Percentiles rank a stretch among this genome's conserved stretches.
These are phyloP conservation scores for Diplodus puntazzo DNA, from an alignment of 2,797 vertebrate genomes.

Conservation along the genomic window DNA sequence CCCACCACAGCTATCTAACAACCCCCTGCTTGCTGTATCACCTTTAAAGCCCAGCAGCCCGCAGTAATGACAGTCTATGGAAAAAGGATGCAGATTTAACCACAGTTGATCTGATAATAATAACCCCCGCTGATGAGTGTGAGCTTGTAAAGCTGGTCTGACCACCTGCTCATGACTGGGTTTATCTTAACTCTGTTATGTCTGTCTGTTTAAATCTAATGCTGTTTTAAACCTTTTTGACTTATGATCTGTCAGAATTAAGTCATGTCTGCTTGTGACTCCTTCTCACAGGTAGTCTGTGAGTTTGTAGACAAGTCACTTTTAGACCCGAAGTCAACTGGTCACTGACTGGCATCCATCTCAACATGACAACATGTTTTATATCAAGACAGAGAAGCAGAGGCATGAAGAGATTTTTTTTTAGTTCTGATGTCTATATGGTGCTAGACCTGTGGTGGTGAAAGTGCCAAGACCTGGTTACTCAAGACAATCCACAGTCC, in stretches of 20 bases:
- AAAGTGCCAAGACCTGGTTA: too few relatives aligned
- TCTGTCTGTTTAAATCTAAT: neutral
- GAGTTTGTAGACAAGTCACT: neutral
- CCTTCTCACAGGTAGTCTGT: neutral
- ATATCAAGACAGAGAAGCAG: neutral
- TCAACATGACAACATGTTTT: too few relatives aligned
- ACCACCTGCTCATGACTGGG: neutral
- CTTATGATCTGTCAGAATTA: neutral
- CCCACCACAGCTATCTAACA: too few relatives aligned
- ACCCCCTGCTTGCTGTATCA: too few relatives aligned
- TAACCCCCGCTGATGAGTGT: neutral
- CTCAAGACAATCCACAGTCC: too few relatives aligned
- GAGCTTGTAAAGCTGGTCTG: constrained; percentile 6
- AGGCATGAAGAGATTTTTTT: too few relatives aligned
- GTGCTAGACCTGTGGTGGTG: too few relatives aligned
- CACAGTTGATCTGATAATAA: constrained; percentile 9
- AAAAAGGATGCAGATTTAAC: neutral
- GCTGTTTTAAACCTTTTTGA: neutral
- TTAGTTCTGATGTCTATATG: too few relatives aligned
- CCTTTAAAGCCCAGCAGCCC: neutral
- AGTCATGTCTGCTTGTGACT: neutral
- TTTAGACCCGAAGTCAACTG: neutral
- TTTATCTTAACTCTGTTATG: neutral
- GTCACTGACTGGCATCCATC: neutral
- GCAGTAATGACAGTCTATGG: neutral